Percentiles rank a stretch among this genome's conserved stretches.
phyloP scores from a whole-genome alignment of 1,140 invertebrate species.

The Drosophila watanabei region DNA sequence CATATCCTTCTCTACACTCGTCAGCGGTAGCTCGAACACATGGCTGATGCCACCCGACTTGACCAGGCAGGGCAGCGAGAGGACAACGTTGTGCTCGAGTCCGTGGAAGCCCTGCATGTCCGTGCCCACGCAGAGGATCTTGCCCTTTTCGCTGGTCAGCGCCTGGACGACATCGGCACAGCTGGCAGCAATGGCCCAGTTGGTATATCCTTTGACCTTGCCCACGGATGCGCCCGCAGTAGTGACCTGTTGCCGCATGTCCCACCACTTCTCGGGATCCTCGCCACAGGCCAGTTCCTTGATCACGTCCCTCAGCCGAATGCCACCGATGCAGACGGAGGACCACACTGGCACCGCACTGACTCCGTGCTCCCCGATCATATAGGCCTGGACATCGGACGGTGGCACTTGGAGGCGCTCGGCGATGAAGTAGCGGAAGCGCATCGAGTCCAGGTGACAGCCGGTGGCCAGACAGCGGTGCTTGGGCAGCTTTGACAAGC shows the following conservation, averaged over 20 bases:
- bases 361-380: too few relatives aligned
- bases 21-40: slow-evolving; percentile 31
- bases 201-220: slow-evolving; percentile 94
- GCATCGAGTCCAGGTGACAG: too few relatives aligned
- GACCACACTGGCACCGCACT: too few relatives aligned
- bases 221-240: slow-evolving; percentile 93
- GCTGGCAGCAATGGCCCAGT: slow-evolving; percentile 94
- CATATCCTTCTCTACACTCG: slow-evolving; percentile 1
- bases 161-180: slow-evolving; percentile 89
- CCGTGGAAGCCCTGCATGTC: slow-evolving; percentile 91
- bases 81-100: slow-evolving; percentile 91
- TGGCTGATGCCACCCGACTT: slow-evolving; percentile 33
- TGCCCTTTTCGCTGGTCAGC: slow-evolving; percentile 88
- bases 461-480: too few relatives aligned
- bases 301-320: too few relatives aligned
- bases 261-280: too few relatives aligned
- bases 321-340: too few relatives aligned
- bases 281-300: too few relatives aligned
- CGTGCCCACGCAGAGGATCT: slow-evolving; percentile 93
- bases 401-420: too few relatives aligned
- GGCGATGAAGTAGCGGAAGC: too few relatives aligned
- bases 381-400: too few relatives aligned
- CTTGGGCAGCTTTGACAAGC: too few relatives aligned
- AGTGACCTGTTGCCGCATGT: slow-evolving; percentile 91
- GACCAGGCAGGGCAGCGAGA: slow-evolving; percentile 91